These are phyloP conservation scores for Eudasyphora cyanicolor DNA, from an alignment of 2,888 invertebrate genomes.

Conservation along the genomic window DNA sequence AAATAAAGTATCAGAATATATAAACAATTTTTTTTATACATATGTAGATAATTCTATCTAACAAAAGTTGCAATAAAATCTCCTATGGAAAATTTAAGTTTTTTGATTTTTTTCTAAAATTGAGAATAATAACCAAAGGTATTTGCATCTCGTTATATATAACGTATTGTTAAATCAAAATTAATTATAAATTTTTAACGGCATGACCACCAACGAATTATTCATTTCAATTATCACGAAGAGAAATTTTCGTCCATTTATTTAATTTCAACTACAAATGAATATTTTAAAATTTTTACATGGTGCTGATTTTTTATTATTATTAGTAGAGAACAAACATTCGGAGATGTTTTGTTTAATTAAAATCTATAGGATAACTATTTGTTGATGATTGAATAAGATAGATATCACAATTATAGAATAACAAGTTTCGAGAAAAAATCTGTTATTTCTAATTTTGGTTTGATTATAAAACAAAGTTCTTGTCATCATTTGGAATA, in stretches of 20 bases:
- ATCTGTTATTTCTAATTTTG: neutral
- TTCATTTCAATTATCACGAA: neutral
- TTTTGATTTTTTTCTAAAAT: too few relatives aligned
- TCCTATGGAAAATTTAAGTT: too few relatives aligned
- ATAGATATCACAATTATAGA: neutral
- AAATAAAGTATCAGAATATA: too few relatives aligned
- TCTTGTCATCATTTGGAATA: too few relatives aligned
- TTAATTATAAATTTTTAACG: neutral
- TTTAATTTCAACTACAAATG: neutral
- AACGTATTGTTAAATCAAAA: too few relatives aligned
- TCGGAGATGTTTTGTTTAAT: neutral
- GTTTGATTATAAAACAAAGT: neutral
- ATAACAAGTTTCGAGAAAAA: neutral
- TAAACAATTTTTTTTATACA: too few relatives aligned
- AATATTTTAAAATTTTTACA: neutral
- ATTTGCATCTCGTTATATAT: too few relatives aligned
- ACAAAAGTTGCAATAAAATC: too few relatives aligned
- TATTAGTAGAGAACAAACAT: neutral
- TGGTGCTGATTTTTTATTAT: neutral
- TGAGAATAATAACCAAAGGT: too few relatives aligned
- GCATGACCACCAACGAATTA: neutral
- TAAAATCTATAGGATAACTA: neutral
- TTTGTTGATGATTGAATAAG: neutral
- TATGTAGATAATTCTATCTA: too few relatives aligned
- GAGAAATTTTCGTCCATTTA: neutral